Conservation (phyloP, 2,888 invertebrate genomes). For the Gonocerus acuteangulatus region DNA sequence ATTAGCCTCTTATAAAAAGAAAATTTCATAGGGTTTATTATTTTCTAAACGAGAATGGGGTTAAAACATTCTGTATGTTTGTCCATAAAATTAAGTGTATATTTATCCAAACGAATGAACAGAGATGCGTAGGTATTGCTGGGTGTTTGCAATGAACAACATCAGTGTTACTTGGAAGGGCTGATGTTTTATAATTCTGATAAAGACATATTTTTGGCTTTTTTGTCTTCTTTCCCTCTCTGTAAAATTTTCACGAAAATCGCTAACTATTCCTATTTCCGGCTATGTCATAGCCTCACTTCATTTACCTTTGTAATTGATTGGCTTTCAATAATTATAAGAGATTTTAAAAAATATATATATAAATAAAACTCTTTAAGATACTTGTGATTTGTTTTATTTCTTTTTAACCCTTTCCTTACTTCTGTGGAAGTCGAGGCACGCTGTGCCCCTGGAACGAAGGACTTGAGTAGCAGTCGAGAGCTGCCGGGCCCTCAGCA, state of each 20-base stretch:
- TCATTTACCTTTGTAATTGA: constrained; percentile 20
- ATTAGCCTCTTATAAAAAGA: too few species aligned
- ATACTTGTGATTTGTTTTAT: constrained; percentile 9
- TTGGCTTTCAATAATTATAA: constrained; percentile 23
- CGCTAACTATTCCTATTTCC: constrained; percentile 21
- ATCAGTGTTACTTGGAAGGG: background rate
- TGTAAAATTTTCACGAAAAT: background rate
- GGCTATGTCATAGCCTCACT: constrained; percentile 22
- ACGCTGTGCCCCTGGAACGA: too few species aligned
- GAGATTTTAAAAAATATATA: constrained; percentile 16
- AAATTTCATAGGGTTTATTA: constrained; percentile 1
- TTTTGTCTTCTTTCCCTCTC: background rate
- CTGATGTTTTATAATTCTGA: background rate
- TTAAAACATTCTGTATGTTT: constrained; percentile 7
- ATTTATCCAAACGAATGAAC: too few species aligned
- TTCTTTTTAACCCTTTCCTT: background rate
- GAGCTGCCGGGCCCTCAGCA: too few species aligned
- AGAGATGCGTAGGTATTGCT: too few species aligned
- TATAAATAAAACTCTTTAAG: constrained; percentile 22
- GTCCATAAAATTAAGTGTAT: background rate
- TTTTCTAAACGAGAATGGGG: constrained; percentile 4
- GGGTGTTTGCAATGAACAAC: too few species aligned
- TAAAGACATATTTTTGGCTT: constrained; percentile 9
- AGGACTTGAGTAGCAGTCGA: too few species aligned
- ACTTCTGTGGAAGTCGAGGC: too few species aligned